Base-by-base conservation (phyloP, 2,797 vertebrate species). In the Decapterus maruadsi region DNA sequence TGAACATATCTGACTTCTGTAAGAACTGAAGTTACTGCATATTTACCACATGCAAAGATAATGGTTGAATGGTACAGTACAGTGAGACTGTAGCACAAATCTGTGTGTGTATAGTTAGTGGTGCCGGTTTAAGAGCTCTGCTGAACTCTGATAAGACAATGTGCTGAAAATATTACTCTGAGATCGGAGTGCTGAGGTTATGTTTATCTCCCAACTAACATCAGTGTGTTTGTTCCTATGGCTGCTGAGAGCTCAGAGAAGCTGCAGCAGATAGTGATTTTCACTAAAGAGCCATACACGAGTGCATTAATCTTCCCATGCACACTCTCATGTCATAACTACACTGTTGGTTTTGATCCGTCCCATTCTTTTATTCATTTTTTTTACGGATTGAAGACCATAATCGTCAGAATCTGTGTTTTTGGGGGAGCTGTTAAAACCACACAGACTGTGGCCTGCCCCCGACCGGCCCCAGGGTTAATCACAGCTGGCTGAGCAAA, bases 401-500 rank as follows among this genome's bases (percentile, higher is more conserved):
- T 38, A n/a, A 42, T 65, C 13, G 8, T 68, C 26, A 34, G 45
- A 67, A 20, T 42, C 14, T 73, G 31, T 34, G 48, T 73, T 62
- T 60, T 36, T 8, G 34, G 13, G 55, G 59, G 75, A 84, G 75
- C 78, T 87, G 78, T 71, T 82, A 56, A 91, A 92, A 92, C 88
- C 87, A 90, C 89, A 73, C 71, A 84, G 65, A 72, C 67, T 77
- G 78, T 80, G 75, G 77, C 75, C 84, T 72, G 70, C 74, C 57
- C 61, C 31, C n/a, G 3, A 72, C 66, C 16, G 34, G 82, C 75
- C 75, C 40, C 63, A 46, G 36, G 72, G 77, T 89, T 87, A 85
- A 89, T 92, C 90, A 91, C 86, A 92, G 90, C 87, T 92, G 91
- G 77, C 77, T 83, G 87, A 75, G 38, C 72, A 87, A 86, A 93